These are phyloP conservation scores for Incurvaria masculella DNA, from an alignment of 2,888 invertebrate genomes.

Conservation along the genomic window DNA sequence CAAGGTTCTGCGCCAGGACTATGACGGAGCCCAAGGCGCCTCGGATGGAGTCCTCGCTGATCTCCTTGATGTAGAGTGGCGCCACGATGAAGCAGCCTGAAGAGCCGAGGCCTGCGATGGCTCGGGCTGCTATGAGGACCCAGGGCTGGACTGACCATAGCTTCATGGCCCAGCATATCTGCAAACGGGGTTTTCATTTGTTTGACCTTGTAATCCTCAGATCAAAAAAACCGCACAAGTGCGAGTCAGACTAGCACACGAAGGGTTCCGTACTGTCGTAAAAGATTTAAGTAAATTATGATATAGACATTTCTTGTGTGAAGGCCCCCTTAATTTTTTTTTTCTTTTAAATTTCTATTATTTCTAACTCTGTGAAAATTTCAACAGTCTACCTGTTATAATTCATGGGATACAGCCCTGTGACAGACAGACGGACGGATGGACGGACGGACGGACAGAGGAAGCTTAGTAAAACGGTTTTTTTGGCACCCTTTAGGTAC, in stretches of 20 bases:
- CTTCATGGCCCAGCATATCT: conserved; percentile 48
- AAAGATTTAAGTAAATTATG: background rate
- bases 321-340: too few species aligned
- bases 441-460: too few species aligned
- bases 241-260: background rate
- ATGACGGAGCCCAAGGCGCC: conserved; percentile 43
- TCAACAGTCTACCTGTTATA: too few species aligned
- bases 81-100: conserved; percentile 49
- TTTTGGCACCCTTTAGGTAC: too few species aligned
- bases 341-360: too few species aligned
- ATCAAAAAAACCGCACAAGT: background rate
- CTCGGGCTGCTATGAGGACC: conserved; percentile 43
- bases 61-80: conserved; percentile 47
- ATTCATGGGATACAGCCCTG: too few species aligned
- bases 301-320: too few species aligned
- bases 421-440: too few species aligned
- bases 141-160: conserved; percentile 37
- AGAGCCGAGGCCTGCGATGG: conserved; percentile 45
- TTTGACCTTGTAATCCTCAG: background rate
- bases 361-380: too few species aligned
- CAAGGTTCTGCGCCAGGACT: conserved; percentile 44
- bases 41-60: conserved; percentile 43
- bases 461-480: too few species aligned
- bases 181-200: conserved; percentile 16
- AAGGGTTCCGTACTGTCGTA: background rate